Percentiles rank a stretch among this genome's conserved stretches.
phyloP scores from a whole-genome alignment of 2,888 invertebrate genomes.

The Eucera pruinosa region DNA sequence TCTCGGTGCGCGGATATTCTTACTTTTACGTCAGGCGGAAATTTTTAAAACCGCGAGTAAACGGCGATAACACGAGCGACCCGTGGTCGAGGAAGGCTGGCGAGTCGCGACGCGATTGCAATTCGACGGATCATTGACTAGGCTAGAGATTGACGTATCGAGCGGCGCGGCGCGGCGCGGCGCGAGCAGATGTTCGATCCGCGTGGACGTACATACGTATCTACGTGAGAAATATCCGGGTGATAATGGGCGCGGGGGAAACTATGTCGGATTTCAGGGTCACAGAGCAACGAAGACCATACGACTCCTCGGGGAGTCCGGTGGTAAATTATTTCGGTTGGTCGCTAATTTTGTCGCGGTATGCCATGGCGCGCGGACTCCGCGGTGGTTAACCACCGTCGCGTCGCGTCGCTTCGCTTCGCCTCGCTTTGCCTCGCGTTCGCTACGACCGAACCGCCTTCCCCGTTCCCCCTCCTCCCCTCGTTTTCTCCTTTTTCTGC shows the following conservation, averaged over 20 bases:
- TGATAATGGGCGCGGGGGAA: conserved; percentile 16
- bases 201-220: neutral
- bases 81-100: neutral
- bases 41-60: conserved; percentile 11
- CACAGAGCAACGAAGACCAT: conserved; percentile 43
- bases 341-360: conserved; percentile 69
- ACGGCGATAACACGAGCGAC: conserved; percentile 22
- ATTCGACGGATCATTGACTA: neutral
- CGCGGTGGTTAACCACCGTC: conserved; percentile 41
- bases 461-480: neutral
- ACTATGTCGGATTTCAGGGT: conserved; percentile 60
- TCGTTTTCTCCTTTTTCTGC: neutral
- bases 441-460: too few relatives aligned
- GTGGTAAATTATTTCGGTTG: conserved; percentile 69
- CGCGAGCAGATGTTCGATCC: too few relatives aligned
- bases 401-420: neutral
- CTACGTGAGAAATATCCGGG: neutral
- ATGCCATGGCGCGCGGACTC: conserved; percentile 31
- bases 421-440: neutral
- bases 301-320: conserved; percentile 44
- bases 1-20: neutral
- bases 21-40: neutral
- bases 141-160: too few relatives aligned
- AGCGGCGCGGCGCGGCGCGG: too few relatives aligned
- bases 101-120: neutral